phyloP scores from a whole-genome alignment of 2,797 vertebrate species.

The Gymnothorax reevesii region DNA sequence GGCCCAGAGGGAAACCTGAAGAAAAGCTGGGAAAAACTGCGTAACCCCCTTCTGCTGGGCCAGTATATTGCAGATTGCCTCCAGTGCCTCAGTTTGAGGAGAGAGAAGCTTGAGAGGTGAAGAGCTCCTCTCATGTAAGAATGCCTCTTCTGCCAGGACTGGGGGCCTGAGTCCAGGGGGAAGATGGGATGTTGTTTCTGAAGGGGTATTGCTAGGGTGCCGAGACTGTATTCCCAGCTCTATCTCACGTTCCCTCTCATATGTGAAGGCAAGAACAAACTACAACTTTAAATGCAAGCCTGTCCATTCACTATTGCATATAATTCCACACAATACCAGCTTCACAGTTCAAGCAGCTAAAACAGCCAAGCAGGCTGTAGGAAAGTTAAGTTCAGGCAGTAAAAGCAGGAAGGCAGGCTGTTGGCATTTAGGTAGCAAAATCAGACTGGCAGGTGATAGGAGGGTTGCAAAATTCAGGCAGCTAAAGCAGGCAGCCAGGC shows the following conservation, averaged over 20 bases:
- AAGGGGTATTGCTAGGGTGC: not conserved
- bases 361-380: too few relatives aligned
- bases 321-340: too few relatives aligned
- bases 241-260: conserved; percentile 62
- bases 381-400: too few relatives aligned
- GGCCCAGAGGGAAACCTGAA: not conserved
- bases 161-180: conserved; percentile 61
- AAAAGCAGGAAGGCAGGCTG: too few relatives aligned
- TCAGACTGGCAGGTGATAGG: too few relatives aligned
- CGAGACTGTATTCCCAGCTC: conserved; percentile 63
- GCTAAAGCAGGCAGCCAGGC: too few relatives aligned
- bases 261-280: not conserved
- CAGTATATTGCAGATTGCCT: not conserved
- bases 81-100: not conserved
- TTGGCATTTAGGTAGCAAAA: too few relatives aligned
- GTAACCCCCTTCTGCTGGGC: not conserved
- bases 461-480: too few relatives aligned
- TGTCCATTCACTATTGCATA: not conserved
- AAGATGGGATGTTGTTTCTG: not conserved
- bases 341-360: too few relatives aligned
- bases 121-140: conserved; percentile 69
- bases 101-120: conserved; percentile 48
- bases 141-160: conserved; percentile 68
- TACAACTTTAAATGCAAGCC: not conserved
- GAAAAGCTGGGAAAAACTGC: not conserved